Evolutionary conservation across 30 jellyfish, hydroid and myxozoan species (phyloP), one percentile per base, ranked within the genome.

Genomic region (Aurelia aurita): DNA sequence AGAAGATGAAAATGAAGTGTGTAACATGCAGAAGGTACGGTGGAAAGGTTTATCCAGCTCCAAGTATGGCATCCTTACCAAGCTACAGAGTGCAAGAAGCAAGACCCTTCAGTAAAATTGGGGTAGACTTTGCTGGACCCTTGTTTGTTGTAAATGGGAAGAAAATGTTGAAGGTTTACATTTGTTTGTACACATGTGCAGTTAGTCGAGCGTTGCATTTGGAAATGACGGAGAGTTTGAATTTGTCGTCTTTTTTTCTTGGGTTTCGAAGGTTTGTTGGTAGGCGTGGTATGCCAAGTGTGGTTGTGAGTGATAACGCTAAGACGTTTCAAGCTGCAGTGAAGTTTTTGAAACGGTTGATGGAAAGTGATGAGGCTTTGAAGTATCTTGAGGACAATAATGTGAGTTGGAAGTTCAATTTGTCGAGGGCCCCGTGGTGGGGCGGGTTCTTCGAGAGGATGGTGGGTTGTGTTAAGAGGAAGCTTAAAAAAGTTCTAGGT

Each of bases 381-480:
- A 70, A 70, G 82, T 55, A 55, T 55, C 12, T 55, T 49, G 85
- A 47, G 54, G 74, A 49, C 14, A 20, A 12, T 16, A 39, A 21
- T 47, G 29, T 83, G 26, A 18, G 10, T 15, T 72, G 81, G 80
- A 43, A 13, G n/a, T 83, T 67, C 19, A 83, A 69, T 16, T 70
- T 83, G 59, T 60, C 58, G 25, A 5, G 86, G 32, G 81, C 87
- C 25, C 87, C 93, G 4, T 69, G 93, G 93, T 83, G 87, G 87
- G 87, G 93, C 11, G 93, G 93, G 2, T 57, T 60, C 58, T 83
- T 69, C 26, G 86, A 83, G 63, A 55, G 93, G 39, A 53, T 83
- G 86, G 53, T 83, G 35, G 86, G 93, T 16, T 4, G 29, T 2
- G 93, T 83, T 10, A 83, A 83, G 74, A 18, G 61, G 64, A 47